Percentiles rank a stretch among this genome's conserved stretches.
Conservation (phyloP, 92 coral and sea anemone species). For the Siderastrea siderea region DNA sequence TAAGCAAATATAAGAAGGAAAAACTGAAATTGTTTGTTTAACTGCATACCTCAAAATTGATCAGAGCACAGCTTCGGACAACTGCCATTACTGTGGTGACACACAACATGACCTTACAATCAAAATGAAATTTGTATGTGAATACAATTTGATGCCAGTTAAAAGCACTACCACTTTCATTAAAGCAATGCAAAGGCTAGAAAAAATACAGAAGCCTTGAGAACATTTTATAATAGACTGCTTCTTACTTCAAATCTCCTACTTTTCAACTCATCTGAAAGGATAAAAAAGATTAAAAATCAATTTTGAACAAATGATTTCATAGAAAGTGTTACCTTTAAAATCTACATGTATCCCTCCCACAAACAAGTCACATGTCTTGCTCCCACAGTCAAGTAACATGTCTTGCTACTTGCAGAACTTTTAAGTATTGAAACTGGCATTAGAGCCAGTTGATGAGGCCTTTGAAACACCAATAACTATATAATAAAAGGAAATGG, state of each 20-base stretch:
- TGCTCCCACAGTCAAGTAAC: no score
- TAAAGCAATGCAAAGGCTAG: not conserved
- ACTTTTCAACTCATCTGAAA: conserved; percentile 26
- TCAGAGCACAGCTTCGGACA: conserved; percentile 32
- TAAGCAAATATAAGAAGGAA: no score
- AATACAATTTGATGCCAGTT: not conserved
- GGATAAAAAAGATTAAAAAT: not conserved
- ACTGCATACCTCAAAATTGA: conserved; percentile 3
- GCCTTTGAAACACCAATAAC: no score
- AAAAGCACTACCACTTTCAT: not conserved
- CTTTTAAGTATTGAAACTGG: no score
- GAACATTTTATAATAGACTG: not conserved
- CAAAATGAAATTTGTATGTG: not conserved
- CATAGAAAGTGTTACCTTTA: no score
- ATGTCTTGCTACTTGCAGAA: no score
- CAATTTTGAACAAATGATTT: not conserved
- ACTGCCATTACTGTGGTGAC: conserved; percentile 78
- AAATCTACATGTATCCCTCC: no score
- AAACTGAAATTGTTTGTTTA: no score
- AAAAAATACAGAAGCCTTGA: not conserved
- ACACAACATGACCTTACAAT: conserved; percentile 67
- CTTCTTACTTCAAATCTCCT: conserved; percentile 41
- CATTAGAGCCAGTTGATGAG: no score
- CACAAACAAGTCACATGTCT: no score
- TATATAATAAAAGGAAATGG: no score